Base-by-base conservation (phyloP, 2,113 vertebrate genomes). In the Ctenomys sociabilis region DNA sequence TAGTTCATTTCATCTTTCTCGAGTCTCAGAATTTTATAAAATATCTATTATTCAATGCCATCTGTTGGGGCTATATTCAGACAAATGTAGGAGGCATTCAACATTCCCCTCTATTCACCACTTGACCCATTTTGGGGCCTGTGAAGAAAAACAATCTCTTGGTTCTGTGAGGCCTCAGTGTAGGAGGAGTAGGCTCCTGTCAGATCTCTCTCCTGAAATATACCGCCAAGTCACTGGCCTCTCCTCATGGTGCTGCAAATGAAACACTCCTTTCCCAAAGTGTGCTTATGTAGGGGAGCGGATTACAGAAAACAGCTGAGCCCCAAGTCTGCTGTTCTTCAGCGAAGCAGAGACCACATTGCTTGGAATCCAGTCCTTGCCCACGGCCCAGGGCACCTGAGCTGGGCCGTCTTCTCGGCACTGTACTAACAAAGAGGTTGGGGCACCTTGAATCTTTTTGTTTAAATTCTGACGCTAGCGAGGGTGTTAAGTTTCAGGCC, bases 41-140 rank as follows among this genome's bases (percentile, higher is more conserved):
- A 72, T 45, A 82, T 82, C 92, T 94, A 37, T 95, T 97, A 95
- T 96, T 88, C 88, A 85, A 30, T 78, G 66, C 93, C 96, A 96
- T 97, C 97, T 97, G 97, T 66, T 77, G 37, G 85, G 72, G 68
- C 96, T 97, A 98, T 97, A 95, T 97, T 91, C 82, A 92, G 97
- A 80, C 85, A 92, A 78, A 93, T 68, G 96, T 92, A 92, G 94
- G 97, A 96, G 96, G 96, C 82, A 83, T 57, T 85, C 88, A 90
- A 66, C 28, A 85, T 87, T 66, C 72, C 66, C 86, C 68, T 1
- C 86, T 89, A 61, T 91, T 80, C 87, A 85, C 96, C 88, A 83
- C 90, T 93, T 97, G 96, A 97, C 96, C 97, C 88, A 83, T 86
- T 93, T 94, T n/a, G 83, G 90, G 88, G 90, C 64, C 77, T 61